phyloP scores from a whole-genome alignment of 2,797 vertebrate species.

The Aldrovandia affinis region DNA sequence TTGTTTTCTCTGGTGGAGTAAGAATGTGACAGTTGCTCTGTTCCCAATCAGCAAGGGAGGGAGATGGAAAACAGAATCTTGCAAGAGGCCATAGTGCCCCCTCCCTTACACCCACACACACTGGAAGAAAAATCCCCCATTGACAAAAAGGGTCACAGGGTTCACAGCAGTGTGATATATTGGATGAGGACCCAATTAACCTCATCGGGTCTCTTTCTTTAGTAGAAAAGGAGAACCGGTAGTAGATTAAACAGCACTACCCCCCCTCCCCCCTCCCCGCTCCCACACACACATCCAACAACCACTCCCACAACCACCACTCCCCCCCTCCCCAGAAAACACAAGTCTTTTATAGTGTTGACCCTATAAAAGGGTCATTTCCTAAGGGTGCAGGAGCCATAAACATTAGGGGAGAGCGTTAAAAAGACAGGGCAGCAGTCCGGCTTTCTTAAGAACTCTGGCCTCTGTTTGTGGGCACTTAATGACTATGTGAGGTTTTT shows the following conservation, averaged over 20 bases:
- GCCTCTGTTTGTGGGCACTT: conserved; percentile 70
- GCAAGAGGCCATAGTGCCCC: conserved; percentile 16
- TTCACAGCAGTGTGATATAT: conserved; percentile 90
- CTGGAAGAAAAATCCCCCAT: conserved; percentile 73
- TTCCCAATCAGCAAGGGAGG: conserved; percentile 35
- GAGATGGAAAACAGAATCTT: conserved; percentile 38
- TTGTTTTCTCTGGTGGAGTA: conserved; percentile 15
- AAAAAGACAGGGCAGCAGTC: conserved; percentile 75
- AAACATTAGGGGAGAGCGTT: conserved; percentile 83
- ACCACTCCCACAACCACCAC: conserved; percentile 68
- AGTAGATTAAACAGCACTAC: conserved; percentile 80
- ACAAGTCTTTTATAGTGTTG: conserved; percentile 91
- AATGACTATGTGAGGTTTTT: conserved; percentile 76
- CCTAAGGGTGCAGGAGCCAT: conserved; percentile 92
- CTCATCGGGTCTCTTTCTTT: conserved; percentile 84
- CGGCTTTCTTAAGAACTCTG: conserved; percentile 70
- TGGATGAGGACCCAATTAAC: conserved; percentile 88
- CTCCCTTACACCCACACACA: conserved; percentile 63
- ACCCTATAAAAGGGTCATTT: conserved; percentile 91
- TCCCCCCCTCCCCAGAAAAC: conserved; percentile 69
- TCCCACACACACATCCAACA: conserved; percentile 56
- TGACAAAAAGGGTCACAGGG: conserved; percentile 86
- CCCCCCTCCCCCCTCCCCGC: too few relatives aligned
- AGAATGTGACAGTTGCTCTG: conserved; percentile 5
- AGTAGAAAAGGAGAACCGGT: conserved; percentile 77